Evolutionary conservation across 2,888 invertebrate genomes (phyloP).

Genomic region (Teleogryllus oceanicus): DNA sequence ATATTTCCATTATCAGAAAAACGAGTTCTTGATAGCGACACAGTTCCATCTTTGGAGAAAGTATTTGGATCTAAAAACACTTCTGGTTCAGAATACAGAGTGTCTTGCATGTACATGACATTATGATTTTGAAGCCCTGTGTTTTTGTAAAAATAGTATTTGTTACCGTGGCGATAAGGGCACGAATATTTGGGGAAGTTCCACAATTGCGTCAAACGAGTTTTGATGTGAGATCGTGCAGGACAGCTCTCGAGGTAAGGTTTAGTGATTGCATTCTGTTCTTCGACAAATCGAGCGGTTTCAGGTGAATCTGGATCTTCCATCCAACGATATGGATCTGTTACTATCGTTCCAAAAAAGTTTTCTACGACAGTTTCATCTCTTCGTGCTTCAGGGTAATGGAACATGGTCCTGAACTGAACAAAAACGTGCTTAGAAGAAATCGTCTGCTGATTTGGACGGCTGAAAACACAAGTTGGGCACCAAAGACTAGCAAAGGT

Average conservation of each 20-base stretch:
- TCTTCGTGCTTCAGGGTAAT: slow-evolving; percentile 73
- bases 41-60: slow-evolving; percentile 52
- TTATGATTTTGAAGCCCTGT: slow-evolving; percentile 95
- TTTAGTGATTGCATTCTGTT: slow-evolving; percentile 52
- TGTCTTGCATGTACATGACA: slow-evolving; percentile 84
- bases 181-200: slow-evolving; percentile 56
- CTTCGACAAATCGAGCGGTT: slow-evolving; percentile 53
- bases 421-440: too few species aligned
- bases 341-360: slow-evolving; percentile 67
- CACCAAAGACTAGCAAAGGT: too few species aligned
- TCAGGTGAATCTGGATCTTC: slow-evolving; percentile 56
- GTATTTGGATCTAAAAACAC: slow-evolving; percentile 84
- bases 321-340: slow-evolving; percentile 57
- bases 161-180: slow-evolving; percentile 50
- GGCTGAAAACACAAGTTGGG: too few species aligned
- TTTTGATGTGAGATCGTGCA: slow-evolving; percentile 46
- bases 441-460: too few species aligned
- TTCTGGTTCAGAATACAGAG: slow-evolving; percentile 67
- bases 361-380: slow-evolving; percentile 75
- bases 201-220: slow-evolving; percentile 53
- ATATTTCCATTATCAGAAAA: slow-evolving; percentile 52
- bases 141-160: slow-evolving; percentile 55
- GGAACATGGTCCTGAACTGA: slow-evolving; percentile 48
- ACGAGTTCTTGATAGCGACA: slow-evolving; percentile 41
- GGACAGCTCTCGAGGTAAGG: slow-evolving; percentile 52